A percentile compares a stretch with the other conserved stretches of the same genome.
Evolutionary conservation across 1,140 invertebrate genomes (phyloP).

Genomic region (Oscheius sp.): DNA sequence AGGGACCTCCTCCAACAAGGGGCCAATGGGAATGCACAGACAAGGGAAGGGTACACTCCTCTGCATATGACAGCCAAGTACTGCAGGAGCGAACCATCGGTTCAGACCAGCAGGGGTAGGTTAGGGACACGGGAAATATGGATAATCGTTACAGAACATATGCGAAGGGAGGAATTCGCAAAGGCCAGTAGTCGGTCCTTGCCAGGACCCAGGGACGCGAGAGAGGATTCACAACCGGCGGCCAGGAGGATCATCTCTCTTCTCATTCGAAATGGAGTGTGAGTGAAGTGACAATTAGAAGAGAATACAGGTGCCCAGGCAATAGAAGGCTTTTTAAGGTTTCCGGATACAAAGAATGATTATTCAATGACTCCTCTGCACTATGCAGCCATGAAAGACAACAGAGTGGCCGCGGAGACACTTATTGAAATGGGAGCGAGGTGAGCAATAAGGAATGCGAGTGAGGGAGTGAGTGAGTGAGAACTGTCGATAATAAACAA

Average conservation of each 20-base stretch:
- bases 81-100: slow-evolving; percentile 18
- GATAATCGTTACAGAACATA: slow-evolving; percentile 24
- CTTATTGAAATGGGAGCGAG: slow-evolving; percentile 58
- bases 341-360: slow-evolving; percentile 57
- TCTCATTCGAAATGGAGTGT: slow-evolving; percentile 44
- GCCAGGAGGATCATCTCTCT: slow-evolving; percentile 29
- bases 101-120: not conserved
- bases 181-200: not conserved
- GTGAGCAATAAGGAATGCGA: not conserved
- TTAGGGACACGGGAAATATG: slow-evolving; percentile 61
- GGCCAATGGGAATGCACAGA: slow-evolving; percentile 60
- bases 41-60: slow-evolving; percentile 63
- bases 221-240: not conserved
- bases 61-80: slow-evolving; percentile 62
- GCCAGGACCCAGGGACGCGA: not conserved
- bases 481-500: not conserved
- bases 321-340: no score
- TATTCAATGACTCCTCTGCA: slow-evolving; percentile 63
- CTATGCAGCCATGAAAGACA: slow-evolving; percentile 62
- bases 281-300: no score
- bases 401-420: slow-evolving; percentile 56
- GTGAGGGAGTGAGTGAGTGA: not conserved
- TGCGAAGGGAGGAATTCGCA: not conserved
- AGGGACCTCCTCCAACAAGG: slow-evolving; percentile 57
- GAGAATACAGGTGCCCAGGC: no score